A percentile compares a stretch with the other conserved stretches of the same genome.
These are phyloP conservation scores for Volucella zonaria DNA, from an alignment of 2,888 invertebrate species.

Conservation along the genomic window DNA sequence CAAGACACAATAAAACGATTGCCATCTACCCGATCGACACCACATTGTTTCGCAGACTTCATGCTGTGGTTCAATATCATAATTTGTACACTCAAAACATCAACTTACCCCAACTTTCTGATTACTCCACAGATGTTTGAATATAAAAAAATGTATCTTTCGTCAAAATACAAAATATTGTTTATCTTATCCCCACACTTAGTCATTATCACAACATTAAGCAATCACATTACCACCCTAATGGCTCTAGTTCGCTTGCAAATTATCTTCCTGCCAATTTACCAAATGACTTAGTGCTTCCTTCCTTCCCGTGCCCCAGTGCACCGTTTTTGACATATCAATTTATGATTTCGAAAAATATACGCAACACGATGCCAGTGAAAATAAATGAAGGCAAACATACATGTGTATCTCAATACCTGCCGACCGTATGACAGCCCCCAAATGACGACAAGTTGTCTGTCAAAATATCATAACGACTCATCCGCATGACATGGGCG, in stretches of 20 bases:
- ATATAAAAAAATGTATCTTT: too few species aligned
- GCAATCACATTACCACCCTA: conserved; percentile 40
- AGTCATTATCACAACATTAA: conserved; percentile 13
- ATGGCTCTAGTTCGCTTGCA: conserved; percentile 38
- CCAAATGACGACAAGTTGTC: conserved; percentile 59
- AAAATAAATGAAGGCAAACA: too few species aligned
- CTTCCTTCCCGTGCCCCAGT: not conserved
- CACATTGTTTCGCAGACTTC: too few species aligned
- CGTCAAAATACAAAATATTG: too few species aligned
- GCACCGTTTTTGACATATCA: conserved; percentile 59
- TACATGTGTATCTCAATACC: not conserved
- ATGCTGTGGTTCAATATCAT: too few species aligned
- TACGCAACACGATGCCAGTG: not conserved
- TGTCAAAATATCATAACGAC: conserved; percentile 71
- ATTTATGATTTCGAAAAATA: conserved; percentile 63
- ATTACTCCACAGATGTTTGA: too few species aligned
- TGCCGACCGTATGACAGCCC: conserved; percentile 11
- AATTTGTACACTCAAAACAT: too few species aligned
- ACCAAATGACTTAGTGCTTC: conserved; percentile 16
- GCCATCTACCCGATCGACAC: too few species aligned
- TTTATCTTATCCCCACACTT: not conserved
- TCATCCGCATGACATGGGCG: conserved; percentile 64
- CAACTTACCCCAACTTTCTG: too few species aligned
- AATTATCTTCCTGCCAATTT: conserved; percentile 22
- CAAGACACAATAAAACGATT: too few species aligned